Base-by-base conservation (phyloP, 2,888 invertebrate genomes). In the Dermolepida albohirtum region DNA sequence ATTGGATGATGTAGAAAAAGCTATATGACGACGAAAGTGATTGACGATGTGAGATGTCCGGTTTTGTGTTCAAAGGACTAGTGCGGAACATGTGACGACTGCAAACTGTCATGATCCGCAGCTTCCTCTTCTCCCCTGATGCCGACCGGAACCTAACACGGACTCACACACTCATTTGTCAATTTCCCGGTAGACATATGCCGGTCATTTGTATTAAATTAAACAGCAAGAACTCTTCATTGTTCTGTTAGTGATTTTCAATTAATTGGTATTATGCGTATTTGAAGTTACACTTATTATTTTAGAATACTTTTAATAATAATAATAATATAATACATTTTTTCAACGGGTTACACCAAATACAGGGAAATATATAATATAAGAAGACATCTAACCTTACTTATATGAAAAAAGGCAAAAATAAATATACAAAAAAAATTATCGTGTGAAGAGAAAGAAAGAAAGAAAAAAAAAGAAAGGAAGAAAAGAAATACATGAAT, bases 151-250 rank as follows among this genome's bases (percentile, higher is more conserved):
- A 40, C 39, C 39, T 41, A 40, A 27, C 16, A 57, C 12, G 41
- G 40, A 43, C 22, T 50, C 50, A 41, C 64, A 64, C 39, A 39
- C 49, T 64, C 64, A 64, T 64, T 64, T 64, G 64, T 64, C 64
- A 64, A 64, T 22, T 64, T 51, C 51, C 49, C 17, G 39, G n/a
- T 43, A 43, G 57, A 57, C 57, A 22, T 57, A 57, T 43, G 51
- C 51, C 40, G 64, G 64, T 49, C 64, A 64, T 64, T 64, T 64
- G 64, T 64, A 64, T 64, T 64, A 64, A 64, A 49, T 64, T 64
- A 50, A 51, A 50, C 51, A 40, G 39, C 40, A 34, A 22, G 49
- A 41, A 51, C 40, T 51, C 22, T 27, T 51, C 64, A 64, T 64
- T 64, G 64, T 64, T 34, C 41, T 43, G 40, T 11, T 51, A 17